These are phyloP conservation scores for Hirtodrosophila cameraria DNA, from an alignment of 2,888 invertebrate genomes.

Conservation along the genomic window DNA sequence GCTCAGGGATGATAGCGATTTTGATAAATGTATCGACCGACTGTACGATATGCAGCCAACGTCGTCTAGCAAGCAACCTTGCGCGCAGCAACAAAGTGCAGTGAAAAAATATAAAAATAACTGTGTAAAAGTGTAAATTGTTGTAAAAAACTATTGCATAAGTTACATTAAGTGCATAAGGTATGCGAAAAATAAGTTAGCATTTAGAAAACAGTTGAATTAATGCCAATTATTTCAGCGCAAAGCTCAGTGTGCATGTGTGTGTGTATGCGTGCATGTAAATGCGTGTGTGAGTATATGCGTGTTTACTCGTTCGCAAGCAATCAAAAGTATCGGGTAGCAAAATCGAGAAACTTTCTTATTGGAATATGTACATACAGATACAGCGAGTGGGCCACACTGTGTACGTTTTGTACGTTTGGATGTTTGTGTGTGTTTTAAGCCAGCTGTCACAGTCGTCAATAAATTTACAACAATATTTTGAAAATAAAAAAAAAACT, in stretches of 20 bases:
- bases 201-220: constrained; percentile 3
- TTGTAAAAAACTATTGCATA: constrained; percentile 53
- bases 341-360: constrained; percentile 76
- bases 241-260: constrained; percentile 42
- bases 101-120: constrained; percentile 71
- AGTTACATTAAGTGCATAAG: constrained; percentile 55
- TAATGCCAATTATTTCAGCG: constrained; percentile 42
- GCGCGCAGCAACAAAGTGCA: constrained; percentile 62
- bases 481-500: not conserved
- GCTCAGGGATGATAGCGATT: constrained; percentile 38
- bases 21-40: constrained; percentile 23
- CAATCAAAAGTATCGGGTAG: constrained; percentile 73
- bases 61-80: constrained; percentile 61
- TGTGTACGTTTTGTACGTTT: constrained; percentile 17
- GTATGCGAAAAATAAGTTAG: constrained; percentile 39
- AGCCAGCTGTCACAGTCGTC: constrained; percentile 41
- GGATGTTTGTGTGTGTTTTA: too few relatives aligned
- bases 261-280: constrained; percentile 17
- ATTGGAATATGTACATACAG: constrained; percentile 51
- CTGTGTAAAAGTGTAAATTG: constrained; percentile 51
- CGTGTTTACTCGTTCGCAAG: constrained; percentile 47
- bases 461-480: constrained; percentile 28
- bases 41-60: constrained; percentile 50
- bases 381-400: constrained; percentile 27
- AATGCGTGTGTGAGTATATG: constrained; percentile 19